Evolutionary conservation across 2,888 invertebrate species (phyloP), one percentile per base, ranked within the genome.

Genomic region (Heliconius ethilla): DNA sequence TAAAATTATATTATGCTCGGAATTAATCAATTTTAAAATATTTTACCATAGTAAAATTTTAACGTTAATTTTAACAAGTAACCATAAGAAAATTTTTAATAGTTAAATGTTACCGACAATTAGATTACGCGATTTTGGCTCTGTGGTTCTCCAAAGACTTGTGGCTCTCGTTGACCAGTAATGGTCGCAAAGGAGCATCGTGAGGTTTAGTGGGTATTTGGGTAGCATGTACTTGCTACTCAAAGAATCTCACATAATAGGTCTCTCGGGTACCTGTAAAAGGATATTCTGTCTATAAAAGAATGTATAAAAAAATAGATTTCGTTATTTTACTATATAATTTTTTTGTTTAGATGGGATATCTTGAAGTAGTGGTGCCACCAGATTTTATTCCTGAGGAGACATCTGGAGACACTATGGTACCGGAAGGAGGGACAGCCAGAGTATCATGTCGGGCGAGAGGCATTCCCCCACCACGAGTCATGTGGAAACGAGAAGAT

Each of bases 331-430:
- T 18, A 63, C 2, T 15, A 27, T 15, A 40, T 63, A 10, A n/a
- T 11, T 10, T 40, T 33, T 84, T 74, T 77, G 78, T 83, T 27
- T 92, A 97, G 97, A 96, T 97, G 90, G 97, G 97, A 77, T 95
- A 95, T 90, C 92, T 98, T 84, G 96, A 97, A 84, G 97, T 98
- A 78, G 96, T 97, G 63, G 96, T 97, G 82, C 97, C 98, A 27
- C 98, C 98, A 18, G 97, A 97, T 88, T 97, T 98, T 85, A 95
- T 97, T 70, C 90, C 96, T 25, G 97, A 97, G 84, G 97, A 97
- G 86, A 97, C 97, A 10, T 97, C 97, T 11, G 97, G 97, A 0
- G 97, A 98, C 88, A 96, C 97, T 13, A 96, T 96, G 95, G 97
- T 97, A 2, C 96, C 96, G 10, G 97, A 97, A 92, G 97, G 97